These are phyloP conservation scores for Rhea pennata DNA, from an alignment of 2,113 vertebrate genomes.

Conservation along the genomic window DNA sequence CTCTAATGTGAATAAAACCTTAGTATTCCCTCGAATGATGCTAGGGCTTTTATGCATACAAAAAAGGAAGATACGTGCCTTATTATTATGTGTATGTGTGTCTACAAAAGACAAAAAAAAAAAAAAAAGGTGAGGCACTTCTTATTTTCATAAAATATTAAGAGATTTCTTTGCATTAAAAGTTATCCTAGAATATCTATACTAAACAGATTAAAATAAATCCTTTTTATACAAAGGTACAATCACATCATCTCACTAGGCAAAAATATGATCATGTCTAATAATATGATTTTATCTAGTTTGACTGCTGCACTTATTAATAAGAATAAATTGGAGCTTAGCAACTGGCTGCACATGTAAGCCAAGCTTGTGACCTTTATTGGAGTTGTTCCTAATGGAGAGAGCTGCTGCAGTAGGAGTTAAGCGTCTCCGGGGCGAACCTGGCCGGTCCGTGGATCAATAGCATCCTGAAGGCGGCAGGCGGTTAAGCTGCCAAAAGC, in stretches of 20 bases:
- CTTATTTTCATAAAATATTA: not conserved
- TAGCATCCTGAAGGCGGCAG: not conserved
- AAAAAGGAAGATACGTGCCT: not conserved
- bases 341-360: not conserved
- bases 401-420: not conserved
- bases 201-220: not conserved
- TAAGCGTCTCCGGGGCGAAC: not conserved
- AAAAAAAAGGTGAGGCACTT: not conserved
- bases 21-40: not conserved
- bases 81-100: not conserved
- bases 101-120: not conserved
- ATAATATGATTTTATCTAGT: conserved; percentile 59
- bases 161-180: not conserved
- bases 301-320: conserved; percentile 78
- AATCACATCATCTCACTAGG: conserved; percentile 42
- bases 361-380: conserved; percentile 25
- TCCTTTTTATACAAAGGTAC: conserved; percentile 60
- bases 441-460: not conserved
- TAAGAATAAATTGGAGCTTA: conserved; percentile 74
- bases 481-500: not conserved
- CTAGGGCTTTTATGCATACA: not conserved
- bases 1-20: not conserved
- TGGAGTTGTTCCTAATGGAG: conserved; percentile 15
- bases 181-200: not conserved
- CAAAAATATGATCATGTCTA: conserved; percentile 51